Evolutionary conservation across 2,797 vertebrate genomes (phyloP).

Genomic region (Myiotriccus ornatus): DNA sequence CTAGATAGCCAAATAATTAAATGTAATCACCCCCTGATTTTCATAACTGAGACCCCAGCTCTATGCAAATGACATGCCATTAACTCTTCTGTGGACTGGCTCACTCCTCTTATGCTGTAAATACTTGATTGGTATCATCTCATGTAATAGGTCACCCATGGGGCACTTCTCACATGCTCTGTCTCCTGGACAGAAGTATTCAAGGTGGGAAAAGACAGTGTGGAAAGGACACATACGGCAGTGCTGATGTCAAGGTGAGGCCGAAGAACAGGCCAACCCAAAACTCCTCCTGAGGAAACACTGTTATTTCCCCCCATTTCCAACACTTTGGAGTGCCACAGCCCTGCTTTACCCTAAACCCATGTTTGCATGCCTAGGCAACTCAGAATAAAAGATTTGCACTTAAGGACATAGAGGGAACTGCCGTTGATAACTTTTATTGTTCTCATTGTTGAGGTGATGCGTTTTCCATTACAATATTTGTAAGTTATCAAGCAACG

Average conservation of each 20-base stretch:
- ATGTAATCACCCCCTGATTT: not conserved
- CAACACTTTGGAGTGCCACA: not conserved
- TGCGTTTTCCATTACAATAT: not conserved
- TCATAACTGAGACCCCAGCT: not conserved
- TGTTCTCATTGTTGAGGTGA: not conserved
- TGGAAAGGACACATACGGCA: not conserved
- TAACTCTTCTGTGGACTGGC: not conserved
- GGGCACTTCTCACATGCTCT: not conserved
- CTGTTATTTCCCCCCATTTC: not conserved
- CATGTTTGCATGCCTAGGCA: not conserved
- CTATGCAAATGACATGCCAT: not conserved
- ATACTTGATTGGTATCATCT: not conserved
- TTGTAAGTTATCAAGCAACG: fast-evolving
- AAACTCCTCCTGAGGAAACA: not conserved
- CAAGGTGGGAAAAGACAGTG: not conserved
- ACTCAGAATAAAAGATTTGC: not conserved
- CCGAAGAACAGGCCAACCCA: not conserved
- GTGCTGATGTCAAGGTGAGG: not conserved
- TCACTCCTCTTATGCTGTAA: not conserved
- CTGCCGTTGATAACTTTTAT: not conserved
- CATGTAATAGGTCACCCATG: not conserved
- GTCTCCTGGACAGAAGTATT: not conserved
- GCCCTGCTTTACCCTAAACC: not conserved
- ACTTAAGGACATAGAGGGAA: not conserved
- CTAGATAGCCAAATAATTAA: not conserved